These are phyloP conservation scores for Carlito syrichta DNA, from an alignment of 2,113 vertebrate genomes.

Conservation along the genomic window DNA sequence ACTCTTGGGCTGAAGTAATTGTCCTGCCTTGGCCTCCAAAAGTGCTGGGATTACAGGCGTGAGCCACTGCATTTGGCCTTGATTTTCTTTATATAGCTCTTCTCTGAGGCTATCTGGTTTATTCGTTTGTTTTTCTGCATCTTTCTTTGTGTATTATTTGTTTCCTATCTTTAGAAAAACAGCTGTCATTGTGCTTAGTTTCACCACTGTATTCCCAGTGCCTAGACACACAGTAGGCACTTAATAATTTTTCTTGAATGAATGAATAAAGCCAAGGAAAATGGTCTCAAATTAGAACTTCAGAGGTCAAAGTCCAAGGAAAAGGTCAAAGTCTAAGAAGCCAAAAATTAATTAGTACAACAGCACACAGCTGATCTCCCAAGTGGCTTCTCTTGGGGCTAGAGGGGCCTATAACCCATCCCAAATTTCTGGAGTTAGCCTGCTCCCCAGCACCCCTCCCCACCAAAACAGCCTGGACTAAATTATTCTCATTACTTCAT, in stretches of 20 bases:
- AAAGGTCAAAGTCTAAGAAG: neutral
- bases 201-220: neutral
- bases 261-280: neutral
- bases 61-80: no score
- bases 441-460: neutral
- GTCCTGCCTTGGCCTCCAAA: no score
- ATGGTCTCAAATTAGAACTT: neutral
- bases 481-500: neutral
- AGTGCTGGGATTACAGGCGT: no score
- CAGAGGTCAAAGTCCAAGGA: neutral
- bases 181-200: neutral
- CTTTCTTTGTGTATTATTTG: neutral
- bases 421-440: neutral
- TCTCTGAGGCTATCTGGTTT: neutral
- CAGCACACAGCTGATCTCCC: neutral
- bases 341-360: neutral
- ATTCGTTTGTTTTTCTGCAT: neutral
- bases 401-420: accelerated
- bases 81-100: neutral
- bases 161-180: neutral
- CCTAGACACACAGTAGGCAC: neutral
- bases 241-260: neutral
- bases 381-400: neutral
- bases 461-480: neutral
- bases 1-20: no score